Evolutionary conservation across 2,888 invertebrate species (phyloP), one percentile per base, ranked within the genome.

Genomic region (Monochamus alternatus): DNA sequence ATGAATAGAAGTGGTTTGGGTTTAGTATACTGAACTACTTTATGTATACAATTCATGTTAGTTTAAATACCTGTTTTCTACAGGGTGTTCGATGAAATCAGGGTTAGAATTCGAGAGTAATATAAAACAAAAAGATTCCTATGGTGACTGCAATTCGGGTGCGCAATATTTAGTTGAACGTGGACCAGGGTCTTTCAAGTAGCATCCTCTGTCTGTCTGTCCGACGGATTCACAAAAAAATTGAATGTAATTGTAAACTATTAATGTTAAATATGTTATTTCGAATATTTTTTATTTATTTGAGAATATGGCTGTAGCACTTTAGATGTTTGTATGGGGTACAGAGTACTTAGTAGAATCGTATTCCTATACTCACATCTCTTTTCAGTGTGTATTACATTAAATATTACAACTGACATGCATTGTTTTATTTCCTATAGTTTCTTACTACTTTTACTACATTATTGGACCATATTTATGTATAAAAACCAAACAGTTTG

Each of bases 291-390:
- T 83, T 86, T 86, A 85, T 87, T 87, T 87, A 85, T 85, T 86
- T 86, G 86, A 83, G 87, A 84, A 86, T 83, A 84, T 87, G 88
- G 87, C 87, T 88, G 88, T 88, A 88, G 87, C 87, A 86, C 86
- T 84, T 73, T 84, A 86, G 86, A 85, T 84, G 86, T 87, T 87
- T 85, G 85, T 87, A 88, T 84, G 87, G 86, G 87, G 87, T 86
- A 85, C 87, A 86, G 83, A 82, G 81, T 85, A 85, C 85, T 86
- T 86, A 85, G 84, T 85, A 86, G 87, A 84, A 86, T 85, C 86
- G 88, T 87, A 88, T 88, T 88, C 88, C 88, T 88, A 87, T 88
- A 86, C 87, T 85, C 86, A 88, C 87, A 87, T 87, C 87, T 86
- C 84, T 85, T 86, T 87, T 88, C 88, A 88, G 88, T 88, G 88